These are phyloP conservation scores for Crioceris asparagi DNA, from an alignment of 2,888 invertebrate species.

Conservation along the genomic window DNA sequence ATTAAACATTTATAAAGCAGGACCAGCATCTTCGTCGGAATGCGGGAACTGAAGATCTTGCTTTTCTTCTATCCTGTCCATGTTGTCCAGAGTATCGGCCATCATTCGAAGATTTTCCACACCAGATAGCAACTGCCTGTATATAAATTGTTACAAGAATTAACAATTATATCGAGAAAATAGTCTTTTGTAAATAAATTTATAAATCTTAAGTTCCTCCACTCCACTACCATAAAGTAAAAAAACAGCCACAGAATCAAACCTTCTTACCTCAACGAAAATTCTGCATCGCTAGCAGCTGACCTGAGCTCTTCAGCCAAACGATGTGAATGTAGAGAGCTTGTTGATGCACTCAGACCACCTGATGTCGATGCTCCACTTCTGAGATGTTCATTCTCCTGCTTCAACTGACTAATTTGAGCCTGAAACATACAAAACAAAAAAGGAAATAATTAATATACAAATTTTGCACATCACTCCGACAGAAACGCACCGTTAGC, in stretches of 20 bases:
- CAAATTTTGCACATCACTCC: too few relatives aligned
- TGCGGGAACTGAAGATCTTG: conserved; percentile 39
- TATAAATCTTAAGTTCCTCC: too few relatives aligned
- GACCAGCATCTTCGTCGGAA: conserved; percentile 42
- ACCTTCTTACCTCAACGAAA: conserved; percentile 46
- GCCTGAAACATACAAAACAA: conserved; percentile 32
- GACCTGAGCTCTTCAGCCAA: conserved; percentile 49
- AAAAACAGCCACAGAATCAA: too few relatives aligned
- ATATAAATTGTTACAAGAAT: conserved; percentile 17
- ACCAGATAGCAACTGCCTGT: conserved; percentile 54
- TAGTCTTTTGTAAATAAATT: too few relatives aligned
- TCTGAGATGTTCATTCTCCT: conserved; percentile 43
- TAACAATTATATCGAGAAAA: background rate
- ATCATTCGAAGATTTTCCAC: conserved; percentile 56
- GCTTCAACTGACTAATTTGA: conserved; percentile 40
- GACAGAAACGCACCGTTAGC: conserved; percentile 46
- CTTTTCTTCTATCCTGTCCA: conserved; percentile 43
- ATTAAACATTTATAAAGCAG: conserved; percentile 30
- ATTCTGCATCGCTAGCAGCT: conserved; percentile 55
- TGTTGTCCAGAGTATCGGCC: conserved; percentile 51
- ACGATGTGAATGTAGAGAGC: conserved; percentile 37
- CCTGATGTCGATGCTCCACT: conserved; percentile 38
- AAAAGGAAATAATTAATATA: conserved; percentile 5
- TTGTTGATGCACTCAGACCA: conserved; percentile 24
- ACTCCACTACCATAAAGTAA: too few relatives aligned